Evolutionary conservation across 2,797 vertebrate species (phyloP), one percentile per base, ranked within the genome.

Genomic region (Sylvilagus floridanus): DNA sequence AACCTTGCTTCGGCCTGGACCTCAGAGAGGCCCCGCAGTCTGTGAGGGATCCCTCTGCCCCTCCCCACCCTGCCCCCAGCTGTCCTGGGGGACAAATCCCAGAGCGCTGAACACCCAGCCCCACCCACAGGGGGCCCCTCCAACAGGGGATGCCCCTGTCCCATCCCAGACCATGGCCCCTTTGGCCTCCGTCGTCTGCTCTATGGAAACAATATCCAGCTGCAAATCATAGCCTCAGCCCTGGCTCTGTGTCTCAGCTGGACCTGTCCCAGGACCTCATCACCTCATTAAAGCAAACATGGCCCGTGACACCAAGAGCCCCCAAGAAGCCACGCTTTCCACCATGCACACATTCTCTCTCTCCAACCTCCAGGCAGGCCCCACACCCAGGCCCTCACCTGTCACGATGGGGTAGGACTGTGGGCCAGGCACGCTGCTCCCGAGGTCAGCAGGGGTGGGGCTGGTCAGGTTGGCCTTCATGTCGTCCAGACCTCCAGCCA

Each of bases 401-500:
- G 99, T 99, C 97, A 99, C 99, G 1, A 99, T 98, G 88, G 99
- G 99, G 92, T 99, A 99, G 28, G 99, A 99, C 97, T 99, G 99
- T 7, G 99, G 99, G 87, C 99, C 99, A 0, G 99, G 98, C 90
- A 99, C 99, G 0, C 98, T 98, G 7, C 99, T 98, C 94, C 99
- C 99, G 93, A 99, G 97, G 97, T 99, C 99, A 1, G 99, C 98
- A n/a, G 99, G 98, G 95, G 99, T 98, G 8, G 99, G 98, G 98
- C 99, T 99, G 97, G 98, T 98, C 98, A 99, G 98, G 97, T 99
- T 99, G 93, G 98, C 99, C 98, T 99, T 99, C 99, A 99, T 99
- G 97, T 99, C 99, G 0, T 99, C 99, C 98, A 99, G 97, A 97
- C 99, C 99, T n/a, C 99, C 99, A 63, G 99, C 98, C 97, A 99